Evolutionary conservation across 2,888 invertebrate species (phyloP).

Genomic region (Lepas anatifera): DNA sequence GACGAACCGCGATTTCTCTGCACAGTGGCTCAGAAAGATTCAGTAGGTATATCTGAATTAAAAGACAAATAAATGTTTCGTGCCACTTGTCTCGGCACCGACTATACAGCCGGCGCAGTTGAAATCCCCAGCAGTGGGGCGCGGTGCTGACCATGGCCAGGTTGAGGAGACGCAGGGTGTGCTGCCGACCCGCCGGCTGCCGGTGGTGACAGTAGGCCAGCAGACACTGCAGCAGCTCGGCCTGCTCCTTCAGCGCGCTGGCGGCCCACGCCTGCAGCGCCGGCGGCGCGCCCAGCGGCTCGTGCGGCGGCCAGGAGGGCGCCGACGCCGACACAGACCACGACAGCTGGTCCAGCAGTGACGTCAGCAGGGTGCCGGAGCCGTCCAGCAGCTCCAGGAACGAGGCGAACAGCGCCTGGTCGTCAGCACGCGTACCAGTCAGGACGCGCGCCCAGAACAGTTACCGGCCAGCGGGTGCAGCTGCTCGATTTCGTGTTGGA

Average conservation of each 20-base stretch:
- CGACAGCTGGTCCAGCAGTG: slow-evolving; percentile 1
- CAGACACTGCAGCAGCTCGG: slow-evolving; percentile 9
- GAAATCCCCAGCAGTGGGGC: too few relatives aligned
- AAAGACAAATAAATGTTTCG: too few relatives aligned
- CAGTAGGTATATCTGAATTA: too few relatives aligned
- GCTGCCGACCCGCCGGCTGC: not conserved
- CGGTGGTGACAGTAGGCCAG: not conserved
- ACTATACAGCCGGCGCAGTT: too few relatives aligned
- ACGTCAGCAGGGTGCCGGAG: not conserved
- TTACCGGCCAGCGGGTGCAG: too few relatives aligned
- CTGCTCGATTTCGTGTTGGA: too few relatives aligned
- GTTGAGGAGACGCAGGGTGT: not conserved
- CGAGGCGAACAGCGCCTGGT: not conserved
- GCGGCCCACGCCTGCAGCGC: not conserved
- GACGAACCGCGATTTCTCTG: too few relatives aligned
- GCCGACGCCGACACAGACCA: not conserved
- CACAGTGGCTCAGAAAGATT: too few relatives aligned
- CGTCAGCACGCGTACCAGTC: not conserved
- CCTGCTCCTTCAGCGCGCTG: slow-evolving; percentile 6
- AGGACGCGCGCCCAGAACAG: too few relatives aligned
- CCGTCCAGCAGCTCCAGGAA: not conserved
- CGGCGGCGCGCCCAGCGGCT: not conserved
- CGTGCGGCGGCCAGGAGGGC: not conserved
- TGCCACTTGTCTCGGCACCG: too few relatives aligned
- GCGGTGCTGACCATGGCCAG: not conserved